These are phyloP conservation scores for Sitophilus oryzae DNA, from an alignment of 1,140 invertebrate genomes.

Conservation along the genomic window DNA sequence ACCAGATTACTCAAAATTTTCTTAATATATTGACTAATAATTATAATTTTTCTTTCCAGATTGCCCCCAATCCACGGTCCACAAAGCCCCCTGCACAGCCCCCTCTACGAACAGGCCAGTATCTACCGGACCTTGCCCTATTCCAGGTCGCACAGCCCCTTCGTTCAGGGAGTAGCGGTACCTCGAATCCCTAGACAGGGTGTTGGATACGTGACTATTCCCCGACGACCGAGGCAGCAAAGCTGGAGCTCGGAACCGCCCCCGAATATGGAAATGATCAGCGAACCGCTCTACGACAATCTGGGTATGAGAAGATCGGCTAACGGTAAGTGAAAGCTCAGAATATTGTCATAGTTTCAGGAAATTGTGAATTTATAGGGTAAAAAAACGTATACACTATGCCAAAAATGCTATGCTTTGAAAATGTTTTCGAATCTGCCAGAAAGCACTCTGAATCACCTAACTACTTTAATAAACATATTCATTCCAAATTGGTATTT, in stretches of 20 bases:
- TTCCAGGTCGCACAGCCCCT: constrained; percentile 66
- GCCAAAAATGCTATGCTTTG: no score
- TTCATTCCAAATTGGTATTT: no score
- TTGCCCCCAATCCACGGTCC: constrained; percentile 50
- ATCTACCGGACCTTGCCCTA: constrained; percentile 64
- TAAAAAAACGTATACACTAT: no score
- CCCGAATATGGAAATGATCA: constrained; percentile 38
- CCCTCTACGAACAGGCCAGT: constrained; percentile 50
- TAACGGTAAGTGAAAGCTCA: constrained; percentile 63
- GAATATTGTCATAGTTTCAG: no score
- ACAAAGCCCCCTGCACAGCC: constrained; percentile 50
- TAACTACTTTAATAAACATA: no score
- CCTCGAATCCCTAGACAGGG: constrained; percentile 56
- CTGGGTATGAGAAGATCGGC: constrained; percentile 76
- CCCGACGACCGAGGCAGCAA: constrained; percentile 71
- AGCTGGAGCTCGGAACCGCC: constrained; percentile 60
- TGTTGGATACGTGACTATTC: constrained; percentile 73
- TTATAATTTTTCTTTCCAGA: constrained; percentile 49
- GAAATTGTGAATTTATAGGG: no score
- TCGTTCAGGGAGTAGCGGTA: constrained; percentile 42
- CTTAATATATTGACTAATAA: no score
- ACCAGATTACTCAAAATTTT: no score
- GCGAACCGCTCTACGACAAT: constrained; percentile 79
- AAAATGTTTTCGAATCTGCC: no score
- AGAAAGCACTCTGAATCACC: no score